A percentile compares a stretch with the other conserved stretches of the same genome.
Evolutionary conservation across 1,140 invertebrate species (phyloP).

Genomic region (Diploscapter pachys): DNA sequence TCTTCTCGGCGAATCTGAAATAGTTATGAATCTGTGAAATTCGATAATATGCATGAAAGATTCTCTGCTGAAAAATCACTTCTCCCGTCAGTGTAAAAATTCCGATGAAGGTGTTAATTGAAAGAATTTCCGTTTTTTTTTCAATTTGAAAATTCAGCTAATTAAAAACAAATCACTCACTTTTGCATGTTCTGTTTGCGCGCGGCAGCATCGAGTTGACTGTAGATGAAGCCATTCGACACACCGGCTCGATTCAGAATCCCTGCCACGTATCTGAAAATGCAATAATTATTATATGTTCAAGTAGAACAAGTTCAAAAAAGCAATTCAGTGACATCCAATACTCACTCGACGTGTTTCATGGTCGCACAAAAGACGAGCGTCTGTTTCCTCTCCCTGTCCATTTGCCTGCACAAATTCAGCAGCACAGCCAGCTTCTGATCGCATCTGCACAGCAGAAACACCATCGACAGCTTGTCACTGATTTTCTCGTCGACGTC

Average conservation of each 20-base stretch:
- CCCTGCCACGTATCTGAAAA: constrained; percentile 65
- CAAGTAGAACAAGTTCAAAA: not conserved
- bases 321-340: not conserved
- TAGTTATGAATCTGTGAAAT: not conserved
- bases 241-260: constrained; percentile 77
- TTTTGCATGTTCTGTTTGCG: constrained; percentile 84
- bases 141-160: too few species aligned
- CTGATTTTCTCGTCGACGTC: constrained; percentile 95
- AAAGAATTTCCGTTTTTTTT: too few species aligned
- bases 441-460: constrained; percentile 80
- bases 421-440: constrained; percentile 83
- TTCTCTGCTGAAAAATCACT: too few species aligned
- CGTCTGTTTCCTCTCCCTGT: constrained; percentile 68
- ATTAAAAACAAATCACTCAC: constrained; percentile 14
- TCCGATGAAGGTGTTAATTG: too few species aligned
- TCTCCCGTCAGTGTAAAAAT: too few species aligned
- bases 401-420: constrained; percentile 72
- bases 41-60: constrained; percentile 5
- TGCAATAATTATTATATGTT: not conserved
- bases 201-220: constrained; percentile 86
- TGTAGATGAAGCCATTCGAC: constrained; percentile 84
- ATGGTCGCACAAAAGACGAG: constrained; percentile 93
- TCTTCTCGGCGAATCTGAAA: constrained; percentile 73
- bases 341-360: constrained; percentile 86
- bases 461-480: constrained; percentile 77